phyloP scores from a whole-genome alignment of 2,113 vertebrate genomes.

The Gasterosteus nipponicus region DNA sequence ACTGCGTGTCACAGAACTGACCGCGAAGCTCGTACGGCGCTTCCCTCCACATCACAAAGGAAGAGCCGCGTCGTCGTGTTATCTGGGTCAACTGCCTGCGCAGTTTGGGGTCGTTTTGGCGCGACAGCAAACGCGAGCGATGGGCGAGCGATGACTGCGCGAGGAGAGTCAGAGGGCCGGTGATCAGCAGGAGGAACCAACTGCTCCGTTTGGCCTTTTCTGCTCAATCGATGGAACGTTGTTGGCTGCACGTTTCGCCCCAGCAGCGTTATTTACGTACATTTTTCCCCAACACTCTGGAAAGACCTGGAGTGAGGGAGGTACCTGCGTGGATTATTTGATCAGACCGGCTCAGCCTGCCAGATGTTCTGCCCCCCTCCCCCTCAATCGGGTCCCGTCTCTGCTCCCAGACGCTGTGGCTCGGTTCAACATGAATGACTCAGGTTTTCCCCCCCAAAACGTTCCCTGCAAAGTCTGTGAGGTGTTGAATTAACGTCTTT shows the following conservation, averaged over 20 bases:
- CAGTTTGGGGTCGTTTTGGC: not conserved
- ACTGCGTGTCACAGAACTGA: not conserved
- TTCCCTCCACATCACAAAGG: not conserved
- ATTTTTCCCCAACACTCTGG: no score
- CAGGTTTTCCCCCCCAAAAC: not conserved
- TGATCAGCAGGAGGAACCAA: no score
- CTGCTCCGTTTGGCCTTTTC: no score
- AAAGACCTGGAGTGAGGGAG: no score
- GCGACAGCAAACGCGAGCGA: not conserved
- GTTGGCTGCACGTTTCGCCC: no score
- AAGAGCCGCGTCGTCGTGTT: not conserved
- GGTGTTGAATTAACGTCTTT: not conserved
- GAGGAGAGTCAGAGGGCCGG: no score
- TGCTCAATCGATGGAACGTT: no score
- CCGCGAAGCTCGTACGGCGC: not conserved
- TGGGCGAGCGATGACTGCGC: constrained; percentile 14
- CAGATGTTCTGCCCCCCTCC: constrained; percentile 46
- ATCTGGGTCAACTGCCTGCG: constrained; percentile 15
- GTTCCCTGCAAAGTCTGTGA: not conserved
- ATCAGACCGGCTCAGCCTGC: constrained; percentile 42
- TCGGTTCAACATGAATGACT: constrained; percentile 5
- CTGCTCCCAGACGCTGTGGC: constrained; percentile 7
- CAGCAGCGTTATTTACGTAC: no score
- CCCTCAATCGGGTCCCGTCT: not conserved
- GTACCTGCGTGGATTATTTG: constrained; percentile 7